Conservation (phyloP, 2,888 invertebrate species). For the Sarcophaga carnaria region DNA sequence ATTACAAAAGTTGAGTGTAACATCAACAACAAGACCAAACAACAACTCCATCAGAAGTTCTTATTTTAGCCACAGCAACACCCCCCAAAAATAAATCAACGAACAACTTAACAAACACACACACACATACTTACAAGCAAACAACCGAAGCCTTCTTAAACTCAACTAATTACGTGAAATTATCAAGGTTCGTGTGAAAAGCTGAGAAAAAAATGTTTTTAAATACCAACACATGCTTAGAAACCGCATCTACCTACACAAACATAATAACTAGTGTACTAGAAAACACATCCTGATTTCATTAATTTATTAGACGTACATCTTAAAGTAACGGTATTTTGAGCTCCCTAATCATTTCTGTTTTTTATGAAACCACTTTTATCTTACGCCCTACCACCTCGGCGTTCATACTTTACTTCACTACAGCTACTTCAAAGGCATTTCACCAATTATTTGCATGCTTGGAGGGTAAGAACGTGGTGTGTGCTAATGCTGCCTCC, state of each 20-base stretch:
- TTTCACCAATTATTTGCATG: background rate
- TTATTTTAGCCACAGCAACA: too few species aligned
- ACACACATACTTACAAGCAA: background rate
- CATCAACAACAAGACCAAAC: background rate
- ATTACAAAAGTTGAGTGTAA: background rate
- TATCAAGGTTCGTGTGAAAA: constrained; percentile 22
- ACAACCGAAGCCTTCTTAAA: constrained; percentile 22
- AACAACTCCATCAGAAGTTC: too few species aligned
- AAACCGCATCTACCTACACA: background rate
- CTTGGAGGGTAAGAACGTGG: background rate
- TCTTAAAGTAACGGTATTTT: constrained; percentile 33
- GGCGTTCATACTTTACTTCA: background rate
- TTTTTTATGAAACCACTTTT: background rate
- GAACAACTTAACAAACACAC: background rate
- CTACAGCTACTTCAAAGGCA: background rate
- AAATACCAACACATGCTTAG: background rate
- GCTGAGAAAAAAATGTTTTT: background rate
- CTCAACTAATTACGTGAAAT: constrained; percentile 36
- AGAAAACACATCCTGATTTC: too few species aligned
- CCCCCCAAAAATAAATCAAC: too few species aligned
- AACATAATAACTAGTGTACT: background rate
- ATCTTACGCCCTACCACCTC: background rate
- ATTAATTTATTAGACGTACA: background rate
- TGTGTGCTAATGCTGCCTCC: background rate
- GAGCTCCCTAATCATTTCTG: background rate